phyloP scores from a whole-genome alignment of 2,888 invertebrate genomes.

The Standfussiana lucernea region DNA sequence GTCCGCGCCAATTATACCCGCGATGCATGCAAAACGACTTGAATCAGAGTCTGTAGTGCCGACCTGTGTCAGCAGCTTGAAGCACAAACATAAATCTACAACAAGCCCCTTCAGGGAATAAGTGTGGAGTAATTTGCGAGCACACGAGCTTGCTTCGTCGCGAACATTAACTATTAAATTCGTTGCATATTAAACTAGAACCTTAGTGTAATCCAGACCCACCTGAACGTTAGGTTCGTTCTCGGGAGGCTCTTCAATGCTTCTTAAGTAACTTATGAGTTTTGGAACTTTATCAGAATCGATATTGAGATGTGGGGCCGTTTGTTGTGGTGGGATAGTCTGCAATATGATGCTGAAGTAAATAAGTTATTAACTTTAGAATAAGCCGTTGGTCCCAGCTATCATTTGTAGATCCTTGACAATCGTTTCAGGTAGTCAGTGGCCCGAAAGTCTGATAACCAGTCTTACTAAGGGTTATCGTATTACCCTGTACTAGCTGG shows the following conservation, averaged over 20 bases:
- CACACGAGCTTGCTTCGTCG: conserved; percentile 84
- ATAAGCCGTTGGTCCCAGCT: not conserved
- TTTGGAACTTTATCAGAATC: conserved; percentile 50
- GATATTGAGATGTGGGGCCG: conserved; percentile 48
- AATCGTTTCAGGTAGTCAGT: not conserved
- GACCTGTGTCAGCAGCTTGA: conserved; percentile 82
- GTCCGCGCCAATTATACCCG: conserved; percentile 63
- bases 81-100: conserved; percentile 86
- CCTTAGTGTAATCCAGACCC: conserved; percentile 83
- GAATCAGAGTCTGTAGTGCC: conserved; percentile 79
- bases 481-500: not conserved
- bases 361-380: not conserved
- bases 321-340: conserved; percentile 22
- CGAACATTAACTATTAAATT: conserved; percentile 90
- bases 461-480: not conserved
- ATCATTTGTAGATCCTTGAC: not conserved
- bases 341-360: not conserved
- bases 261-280: conserved; percentile 71
- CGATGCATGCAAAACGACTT: conserved; percentile 66
- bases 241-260: conserved; percentile 75
- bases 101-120: conserved; percentile 83
- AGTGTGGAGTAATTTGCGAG: conserved; percentile 89
- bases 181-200: conserved; percentile 90
- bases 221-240: conserved; percentile 75
- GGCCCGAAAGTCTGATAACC: not conserved